A percentile compares a stretch with the other conserved stretches of the same genome.
Conservation (phyloP, 2,113 vertebrate species). For the Ancistrus triradiatus region DNA sequence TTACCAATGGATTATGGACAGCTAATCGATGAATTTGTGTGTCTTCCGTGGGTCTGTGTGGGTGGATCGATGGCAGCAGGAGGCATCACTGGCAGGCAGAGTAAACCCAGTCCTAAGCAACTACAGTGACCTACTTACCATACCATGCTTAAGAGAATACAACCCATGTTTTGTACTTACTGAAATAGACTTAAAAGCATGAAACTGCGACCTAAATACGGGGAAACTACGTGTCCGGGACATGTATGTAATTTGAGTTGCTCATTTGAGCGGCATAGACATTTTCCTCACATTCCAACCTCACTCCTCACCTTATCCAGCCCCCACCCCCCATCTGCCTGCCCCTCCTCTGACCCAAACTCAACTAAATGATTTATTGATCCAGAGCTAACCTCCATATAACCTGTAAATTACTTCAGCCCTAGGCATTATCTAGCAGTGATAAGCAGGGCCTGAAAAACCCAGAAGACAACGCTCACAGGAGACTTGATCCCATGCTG, state of each 20-base stretch:
- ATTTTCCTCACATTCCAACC: constrained; percentile 23
- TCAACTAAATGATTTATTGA: constrained; percentile 72
- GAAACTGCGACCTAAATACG: too few relatives aligned
- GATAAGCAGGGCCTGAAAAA: constrained; percentile 55
- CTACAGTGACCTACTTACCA: constrained; percentile 19
- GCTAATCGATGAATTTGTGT: constrained; percentile 68
- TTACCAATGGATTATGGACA: constrained; percentile 59
- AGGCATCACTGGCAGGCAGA: constrained; percentile 64
- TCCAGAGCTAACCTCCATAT: constrained; percentile 61
- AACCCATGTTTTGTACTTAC: neutral
- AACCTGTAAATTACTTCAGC: constrained; percentile 68
- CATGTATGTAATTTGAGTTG: constrained; percentile 13
- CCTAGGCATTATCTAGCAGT: constrained; percentile 62
- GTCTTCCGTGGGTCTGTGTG: constrained; percentile 58
- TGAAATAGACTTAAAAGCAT: too few relatives aligned
- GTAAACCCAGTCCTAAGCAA: constrained; percentile 51
- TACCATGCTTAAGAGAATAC: constrained; percentile 17
- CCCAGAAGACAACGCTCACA: constrained; percentile 53
- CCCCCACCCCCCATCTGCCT: constrained; percentile 13
- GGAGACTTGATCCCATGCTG: constrained; percentile 57
- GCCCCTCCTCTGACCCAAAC: constrained; percentile 44
- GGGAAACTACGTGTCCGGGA: too few relatives aligned
- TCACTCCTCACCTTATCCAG: constrained; percentile 24
- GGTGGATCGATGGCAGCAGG: constrained; percentile 64
- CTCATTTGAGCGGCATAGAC: constrained; percentile 6